Base-by-base conservation (phyloP, 2,113 vertebrate species). In the Trogon surrucura region DNA sequence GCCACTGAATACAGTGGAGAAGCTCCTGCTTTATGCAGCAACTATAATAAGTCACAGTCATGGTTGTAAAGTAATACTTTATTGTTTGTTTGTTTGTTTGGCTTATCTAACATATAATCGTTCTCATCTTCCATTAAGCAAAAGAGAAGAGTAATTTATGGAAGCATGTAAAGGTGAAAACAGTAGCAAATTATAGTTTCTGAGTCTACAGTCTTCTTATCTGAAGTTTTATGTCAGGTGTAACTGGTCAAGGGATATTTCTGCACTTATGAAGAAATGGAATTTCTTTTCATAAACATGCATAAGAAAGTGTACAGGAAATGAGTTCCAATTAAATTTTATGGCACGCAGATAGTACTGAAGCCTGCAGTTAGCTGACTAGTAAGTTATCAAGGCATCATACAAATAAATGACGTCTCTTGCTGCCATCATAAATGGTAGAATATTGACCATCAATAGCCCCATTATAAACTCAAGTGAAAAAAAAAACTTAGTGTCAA, bases 301-400 rank as follows among this genome's bases (percentile, higher is more conserved):
- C 13, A 70, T 86, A 47, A 84, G 57, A 93, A 96, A 93, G 16
- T 19, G 16, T 57, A 78, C 60, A 95, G 93, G 88, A 93, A 96
- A 91, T 91, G 27, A 45, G 26, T 95, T 36, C 34, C 53, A 72
- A 84, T 94, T 88, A 86, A 93, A 84, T 21, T 95, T 96, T 92
- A 96, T 67, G 30, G 29, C 19, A 73, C 18, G 69, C 88, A 78
- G 20, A 75, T 83, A 92, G 73, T 64, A 27, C 25, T 44, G 34
- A 70, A 77, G 23, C n/a, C 60, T 91, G 48, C 61, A 92, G 50
- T 61, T 69, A 89, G 19, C 47, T 75, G 47, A 65, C 62, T 93
- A 89, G 91, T 88, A 94, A 93, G 87, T 84, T 85, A 70, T 64
- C 19, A 91, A 72, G 92, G 5, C 41, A 74, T 53, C 34, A 71